Evolutionary conservation across 2,113 vertebrate genomes (phyloP), one percentile per base, ranked within the genome.

Genomic region (Halichoeres trimaculatus): DNA sequence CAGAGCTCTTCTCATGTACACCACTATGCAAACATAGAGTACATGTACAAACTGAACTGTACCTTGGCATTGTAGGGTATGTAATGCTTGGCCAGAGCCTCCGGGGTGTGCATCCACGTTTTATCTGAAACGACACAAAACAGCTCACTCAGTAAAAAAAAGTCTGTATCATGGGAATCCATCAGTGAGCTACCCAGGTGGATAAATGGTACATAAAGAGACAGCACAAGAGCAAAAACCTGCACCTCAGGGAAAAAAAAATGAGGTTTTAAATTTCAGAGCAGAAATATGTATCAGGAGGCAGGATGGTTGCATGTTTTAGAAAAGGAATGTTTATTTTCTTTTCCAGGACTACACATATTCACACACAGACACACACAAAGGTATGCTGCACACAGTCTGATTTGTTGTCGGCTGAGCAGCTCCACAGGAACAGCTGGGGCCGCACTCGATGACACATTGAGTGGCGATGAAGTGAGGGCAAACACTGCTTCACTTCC

Each of bases 91-190:
- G 97, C 97, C 94, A 99, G 94, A 58, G 97, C 95, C 65, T 99
- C 98, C 13, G 98, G 98, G 8, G 96, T 98, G 83, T 99, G 98
- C 97, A 99, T 99, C 98, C 98, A 99, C 67, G 97, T 96, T 95
- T 98, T 99, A 91, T 99, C 98, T 99, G 95, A 56, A 96, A 96
- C 40, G 80, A 95, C 76, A 91, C 50, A 90, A 85, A 30, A 94
- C 90, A 76, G 57, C 16, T 69, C 12, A 16, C 23, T 77, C 40
- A 76, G 11, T 57, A 48, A 38, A 54, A 38, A 54, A 40, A 14
- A 63, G 23, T 47, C 41, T n/a, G 1, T 9, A 3, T n/a, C 12
- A 16, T 47, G 14, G 19, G 12, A n/a, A 6, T 12, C 8, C 12
- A 47, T n/a, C n/a, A 48, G 51, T 24, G 24, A 74, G 11, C n/a